Percentiles rank a stretch among this genome's conserved stretches.
These are phyloP conservation scores for Bovichtus variegatus DNA, from an alignment of 2,797 vertebrate genomes.

Conservation along the genomic window DNA sequence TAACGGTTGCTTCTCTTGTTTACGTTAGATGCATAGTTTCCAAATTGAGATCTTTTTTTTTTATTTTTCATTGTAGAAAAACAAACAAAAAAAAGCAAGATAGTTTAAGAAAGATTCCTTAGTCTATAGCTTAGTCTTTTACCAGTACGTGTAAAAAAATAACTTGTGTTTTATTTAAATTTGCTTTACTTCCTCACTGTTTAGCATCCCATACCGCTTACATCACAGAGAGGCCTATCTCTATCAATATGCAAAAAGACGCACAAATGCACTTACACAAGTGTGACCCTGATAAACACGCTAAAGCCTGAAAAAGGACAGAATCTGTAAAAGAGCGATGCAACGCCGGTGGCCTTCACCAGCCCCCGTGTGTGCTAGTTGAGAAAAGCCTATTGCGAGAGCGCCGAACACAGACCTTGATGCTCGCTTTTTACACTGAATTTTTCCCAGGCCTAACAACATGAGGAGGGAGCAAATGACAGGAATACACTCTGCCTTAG, in stretches of 20 bases:
- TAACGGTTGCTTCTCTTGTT: conserved; percentile 12
- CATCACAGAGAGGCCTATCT: neutral
- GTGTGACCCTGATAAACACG: conserved; percentile 46
- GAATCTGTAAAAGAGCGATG: conserved; percentile 30
- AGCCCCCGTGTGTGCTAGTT: conserved; percentile 25
- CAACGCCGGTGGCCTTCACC: conserved; percentile 56
- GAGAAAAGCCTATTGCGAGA: conserved; percentile 56
- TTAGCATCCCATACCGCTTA: neutral
- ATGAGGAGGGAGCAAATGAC: neutral
- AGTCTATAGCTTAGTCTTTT: too few species aligned
- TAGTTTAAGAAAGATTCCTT: neutral
- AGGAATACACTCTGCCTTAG: neutral
- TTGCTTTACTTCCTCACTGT: neutral
- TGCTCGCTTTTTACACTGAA: conserved; percentile 53
- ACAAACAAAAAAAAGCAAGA: neutral
- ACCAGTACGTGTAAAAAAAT: neutral
- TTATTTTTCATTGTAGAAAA: neutral
- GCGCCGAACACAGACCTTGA: conserved; percentile 36
- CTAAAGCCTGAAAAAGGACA: conserved; percentile 54
- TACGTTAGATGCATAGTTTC: neutral
- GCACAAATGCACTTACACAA: conserved; percentile 25
- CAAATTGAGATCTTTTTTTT: neutral
- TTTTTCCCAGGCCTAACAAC: conserved; percentile 32
- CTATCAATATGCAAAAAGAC: conserved; percentile 30
- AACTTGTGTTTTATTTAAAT: neutral